Conservation (phyloP, 2,797 vertebrate species). For the Pteropus rufus region DNA sequence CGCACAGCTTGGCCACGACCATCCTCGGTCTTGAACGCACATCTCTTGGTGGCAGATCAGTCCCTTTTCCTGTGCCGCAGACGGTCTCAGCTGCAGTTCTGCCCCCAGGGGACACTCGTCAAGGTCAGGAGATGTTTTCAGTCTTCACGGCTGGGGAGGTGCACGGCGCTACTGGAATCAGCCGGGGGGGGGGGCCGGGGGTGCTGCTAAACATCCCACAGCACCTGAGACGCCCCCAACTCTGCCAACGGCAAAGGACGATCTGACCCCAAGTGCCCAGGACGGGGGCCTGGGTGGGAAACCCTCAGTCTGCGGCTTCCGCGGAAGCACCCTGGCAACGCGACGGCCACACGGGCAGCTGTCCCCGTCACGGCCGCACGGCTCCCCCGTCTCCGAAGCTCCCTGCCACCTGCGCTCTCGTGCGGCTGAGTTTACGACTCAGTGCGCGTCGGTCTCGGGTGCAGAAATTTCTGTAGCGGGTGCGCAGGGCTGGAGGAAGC, state of each 20-base stretch:
- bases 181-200: not conserved
- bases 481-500: too few species aligned
- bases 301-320: too few species aligned
- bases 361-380: too few species aligned
- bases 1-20: accelerated
- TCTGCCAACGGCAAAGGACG: not conserved
- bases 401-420: too few species aligned
- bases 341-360: too few species aligned
- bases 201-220: accelerated
- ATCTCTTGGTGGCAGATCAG: too few species aligned
- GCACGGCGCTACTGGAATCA: accelerated
- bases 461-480: too few species aligned
- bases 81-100: not conserved
- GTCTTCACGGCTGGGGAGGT: too few species aligned
- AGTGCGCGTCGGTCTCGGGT: too few species aligned
- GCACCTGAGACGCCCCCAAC: not conserved
- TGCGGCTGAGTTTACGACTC: too few species aligned
- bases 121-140: accelerated
- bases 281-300: too few species aligned
- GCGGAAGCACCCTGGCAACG: not conserved
- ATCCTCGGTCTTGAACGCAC: not conserved
- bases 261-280: accelerated
- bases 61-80: not conserved
- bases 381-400: too few species aligned
- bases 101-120: not conserved